Evolutionary conservation across 2,797 vertebrate species (phyloP).

Genomic region (Lithobates sylvaticus): DNA sequence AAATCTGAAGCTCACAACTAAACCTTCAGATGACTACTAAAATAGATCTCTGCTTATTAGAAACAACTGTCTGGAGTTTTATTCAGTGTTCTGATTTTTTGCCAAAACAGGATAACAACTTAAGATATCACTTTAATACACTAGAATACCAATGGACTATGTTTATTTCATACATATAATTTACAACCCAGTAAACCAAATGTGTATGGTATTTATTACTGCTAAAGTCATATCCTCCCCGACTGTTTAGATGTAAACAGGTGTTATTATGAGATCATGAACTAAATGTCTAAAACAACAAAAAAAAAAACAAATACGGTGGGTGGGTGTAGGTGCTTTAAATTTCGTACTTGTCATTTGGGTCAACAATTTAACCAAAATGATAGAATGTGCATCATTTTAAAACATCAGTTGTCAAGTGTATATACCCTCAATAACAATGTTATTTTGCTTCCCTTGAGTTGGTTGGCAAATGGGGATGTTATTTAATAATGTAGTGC

Average conservation of each 20-base stretch:
- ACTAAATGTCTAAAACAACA: constrained; percentile 69
- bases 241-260: constrained; percentile 79
- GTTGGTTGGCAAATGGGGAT: neutral
- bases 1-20: constrained; percentile 98
- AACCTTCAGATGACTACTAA: constrained; percentile 98
- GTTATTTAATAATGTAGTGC: neutral
- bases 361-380: neutral
- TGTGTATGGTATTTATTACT: constrained; percentile 80
- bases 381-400: neutral
- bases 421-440: neutral
- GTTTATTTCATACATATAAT: constrained; percentile 90
- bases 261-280: constrained; percentile 47
- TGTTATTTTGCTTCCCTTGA: neutral
- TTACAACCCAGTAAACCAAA: constrained; percentile 88
- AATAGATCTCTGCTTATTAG: constrained; percentile 99
- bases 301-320: constrained; percentile 65
- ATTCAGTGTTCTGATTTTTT: constrained; percentile 78
- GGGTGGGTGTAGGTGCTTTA: neutral
- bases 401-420: neutral
- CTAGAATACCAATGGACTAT: constrained; percentile 91
- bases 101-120: constrained; percentile 90
- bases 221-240: constrained; percentile 89
- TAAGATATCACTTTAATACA: constrained; percentile 94
- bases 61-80: constrained; percentile 89
- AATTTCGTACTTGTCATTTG: neutral